Evolutionary conservation across 2,888 invertebrate species (phyloP).

Genomic region (Chouioia cunea): DNA sequence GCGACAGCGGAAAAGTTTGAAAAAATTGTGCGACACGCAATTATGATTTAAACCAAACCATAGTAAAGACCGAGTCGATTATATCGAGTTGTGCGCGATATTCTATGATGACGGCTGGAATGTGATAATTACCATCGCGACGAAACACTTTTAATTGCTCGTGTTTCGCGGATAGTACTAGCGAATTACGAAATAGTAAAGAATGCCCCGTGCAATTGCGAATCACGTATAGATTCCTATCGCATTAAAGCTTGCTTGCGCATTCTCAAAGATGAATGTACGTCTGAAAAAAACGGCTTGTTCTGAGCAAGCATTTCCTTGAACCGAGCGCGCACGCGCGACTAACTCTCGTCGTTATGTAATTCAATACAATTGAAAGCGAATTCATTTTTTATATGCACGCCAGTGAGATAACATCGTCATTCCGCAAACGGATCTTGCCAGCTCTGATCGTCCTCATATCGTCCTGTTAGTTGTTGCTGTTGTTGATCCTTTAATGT

Average conservation of each 20-base stretch:
- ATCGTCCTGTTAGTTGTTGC: slow-evolving; percentile 13
- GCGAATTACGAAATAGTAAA: slow-evolving; percentile 54
- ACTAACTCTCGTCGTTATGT: too few relatives aligned
- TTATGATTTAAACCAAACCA: slow-evolving; percentile 32
- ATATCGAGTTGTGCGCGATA: slow-evolving; percentile 10
- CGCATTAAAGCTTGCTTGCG: too few relatives aligned
- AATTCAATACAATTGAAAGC: neutral
- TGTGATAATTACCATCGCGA: slow-evolving; percentile 47
- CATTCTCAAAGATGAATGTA: slow-evolving; percentile 53
- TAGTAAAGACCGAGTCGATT: slow-evolving; percentile 5
- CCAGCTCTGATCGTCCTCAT: slow-evolving; percentile 27
- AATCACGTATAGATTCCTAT: slow-evolving; percentile 20
- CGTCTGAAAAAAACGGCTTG: slow-evolving; percentile 1
- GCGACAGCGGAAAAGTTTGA: slow-evolving; percentile 12
- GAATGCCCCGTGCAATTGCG: slow-evolving; percentile 44
- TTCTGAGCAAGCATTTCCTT: slow-evolving; percentile 24
- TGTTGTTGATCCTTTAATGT: slow-evolving; percentile 17
- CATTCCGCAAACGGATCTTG: slow-evolving; percentile 11
- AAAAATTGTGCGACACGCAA: slow-evolving; percentile 16
- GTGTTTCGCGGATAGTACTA: slow-evolving; percentile 49
- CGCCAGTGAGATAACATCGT: slow-evolving; percentile 4
- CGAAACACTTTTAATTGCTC: slow-evolving; percentile 51
- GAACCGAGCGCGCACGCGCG: slow-evolving; percentile 7
- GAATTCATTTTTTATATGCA: slow-evolving; percentile 21
- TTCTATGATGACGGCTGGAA: slow-evolving; percentile 31